Evolutionary conservation across 2,113 vertebrate genomes (phyloP).

Genomic region (Limnothrissa miodon): DNA sequence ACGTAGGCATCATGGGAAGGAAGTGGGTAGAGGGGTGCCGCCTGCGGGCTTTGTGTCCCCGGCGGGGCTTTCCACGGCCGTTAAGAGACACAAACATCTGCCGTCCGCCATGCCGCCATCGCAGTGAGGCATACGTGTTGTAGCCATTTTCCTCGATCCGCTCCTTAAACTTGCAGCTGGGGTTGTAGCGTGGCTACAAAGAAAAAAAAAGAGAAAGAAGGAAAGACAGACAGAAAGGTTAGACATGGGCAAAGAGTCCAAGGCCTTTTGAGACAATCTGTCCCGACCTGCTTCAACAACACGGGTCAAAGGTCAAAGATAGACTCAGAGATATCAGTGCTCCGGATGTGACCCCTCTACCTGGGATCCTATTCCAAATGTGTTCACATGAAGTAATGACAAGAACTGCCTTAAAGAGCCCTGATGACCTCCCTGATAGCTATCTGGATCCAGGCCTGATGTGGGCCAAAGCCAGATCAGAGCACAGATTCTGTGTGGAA

Average conservation of each 20-base stretch:
- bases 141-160: constrained; percentile 93
- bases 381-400: constrained; percentile 13
- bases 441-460: background rate
- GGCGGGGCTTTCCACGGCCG: constrained; percentile 73
- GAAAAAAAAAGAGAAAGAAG: background rate
- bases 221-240: background rate
- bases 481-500: background rate
- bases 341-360: constrained; percentile 11
- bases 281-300: background rate
- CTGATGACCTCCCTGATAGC: constrained; percentile 16
- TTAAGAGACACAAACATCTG: constrained; percentile 92
- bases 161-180: constrained; percentile 88
- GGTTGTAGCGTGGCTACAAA: constrained; percentile 80
- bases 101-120: constrained; percentile 78
- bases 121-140: constrained; percentile 87
- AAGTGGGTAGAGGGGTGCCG: constrained; percentile 90
- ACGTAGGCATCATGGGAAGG: constrained; percentile 85
- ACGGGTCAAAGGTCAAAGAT: background rate
- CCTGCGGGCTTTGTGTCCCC: constrained; percentile 75
- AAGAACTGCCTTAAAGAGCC: background rate
- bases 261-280: background rate
- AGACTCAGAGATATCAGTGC: background rate
- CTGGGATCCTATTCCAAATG: constrained; percentile 8
- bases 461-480: background rate
- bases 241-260: background rate